These are phyloP conservation scores for Microcebus jonahi DNA, from an alignment of 2,113 vertebrate species.

Conservation along the genomic window DNA sequence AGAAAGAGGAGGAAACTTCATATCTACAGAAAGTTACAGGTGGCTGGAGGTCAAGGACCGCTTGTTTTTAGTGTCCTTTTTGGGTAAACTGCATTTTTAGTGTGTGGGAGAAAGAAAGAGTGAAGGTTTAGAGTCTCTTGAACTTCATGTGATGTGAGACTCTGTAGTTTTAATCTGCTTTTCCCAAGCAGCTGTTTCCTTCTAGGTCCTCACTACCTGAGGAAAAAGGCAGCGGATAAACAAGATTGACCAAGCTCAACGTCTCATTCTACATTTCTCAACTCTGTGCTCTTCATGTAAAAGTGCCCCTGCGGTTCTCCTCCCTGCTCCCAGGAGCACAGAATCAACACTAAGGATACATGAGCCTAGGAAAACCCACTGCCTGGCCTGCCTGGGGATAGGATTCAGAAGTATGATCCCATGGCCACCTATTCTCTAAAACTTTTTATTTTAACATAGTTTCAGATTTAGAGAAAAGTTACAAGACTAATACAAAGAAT, in stretches of 20 bases:
- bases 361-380: background rate
- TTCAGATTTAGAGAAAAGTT: constrained; percentile 44
- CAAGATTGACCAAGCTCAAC: background rate
- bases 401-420: background rate
- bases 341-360: background rate
- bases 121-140: background rate
- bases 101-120: background rate
- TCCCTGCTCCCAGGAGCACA: background rate
- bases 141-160: background rate
- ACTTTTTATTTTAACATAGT: background rate
- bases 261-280: background rate
- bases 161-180: background rate
- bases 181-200: background rate
- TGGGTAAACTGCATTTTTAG: background rate
- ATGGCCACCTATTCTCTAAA: background rate
- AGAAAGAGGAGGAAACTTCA: constrained; percentile 1
- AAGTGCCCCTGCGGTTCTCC: too few relatives aligned
- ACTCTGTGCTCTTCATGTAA: background rate
- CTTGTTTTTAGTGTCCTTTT: constrained; percentile 17
- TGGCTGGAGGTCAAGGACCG: background rate
- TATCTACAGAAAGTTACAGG: constrained; percentile 16
- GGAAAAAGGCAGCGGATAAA: background rate
- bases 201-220: background rate
- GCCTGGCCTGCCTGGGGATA: background rate
- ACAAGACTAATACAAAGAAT: background rate